Conservation (phyloP, 2,113 vertebrate genomes). For the Cettia cetti region DNA sequence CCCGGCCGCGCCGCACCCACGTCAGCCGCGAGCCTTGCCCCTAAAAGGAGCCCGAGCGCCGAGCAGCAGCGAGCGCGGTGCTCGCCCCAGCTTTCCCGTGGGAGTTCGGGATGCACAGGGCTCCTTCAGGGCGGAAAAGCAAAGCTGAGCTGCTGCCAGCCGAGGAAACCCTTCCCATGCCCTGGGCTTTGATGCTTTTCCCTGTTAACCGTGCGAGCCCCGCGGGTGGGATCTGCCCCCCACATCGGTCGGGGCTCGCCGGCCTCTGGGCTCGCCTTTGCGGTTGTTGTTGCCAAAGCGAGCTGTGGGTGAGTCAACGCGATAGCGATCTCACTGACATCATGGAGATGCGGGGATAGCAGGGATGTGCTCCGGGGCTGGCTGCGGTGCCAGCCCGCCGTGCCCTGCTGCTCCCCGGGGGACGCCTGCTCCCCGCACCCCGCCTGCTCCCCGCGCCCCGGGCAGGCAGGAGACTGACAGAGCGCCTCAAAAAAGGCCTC, state of each 20-base stretch:
- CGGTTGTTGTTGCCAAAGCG: neutral
- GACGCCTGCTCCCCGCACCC: neutral
- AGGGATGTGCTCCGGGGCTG: neutral
- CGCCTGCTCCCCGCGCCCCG: neutral
- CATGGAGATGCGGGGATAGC: neutral
- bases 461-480: neutral
- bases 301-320: neutral
- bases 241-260: neutral
- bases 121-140: neutral
- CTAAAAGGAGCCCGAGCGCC: slow-evolving; percentile 48
- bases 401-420: neutral
- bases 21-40: slow-evolving; percentile 26
- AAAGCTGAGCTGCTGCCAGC: neutral
- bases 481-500: neutral
- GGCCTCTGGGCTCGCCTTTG: neutral
- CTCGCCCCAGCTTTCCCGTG: neutral
- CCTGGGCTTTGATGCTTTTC: neutral
- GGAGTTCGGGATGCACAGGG: neutral
- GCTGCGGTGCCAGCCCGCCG: neutral
- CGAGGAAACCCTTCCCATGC: neutral
- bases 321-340: slow-evolving; percentile 11
- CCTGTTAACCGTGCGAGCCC: neutral
- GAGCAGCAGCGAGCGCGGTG: neutral
- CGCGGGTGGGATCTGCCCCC: neutral
- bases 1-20: neutral